phyloP scores from a whole-genome alignment of 2,797 vertebrate genomes.

The Falco biarmicus region DNA sequence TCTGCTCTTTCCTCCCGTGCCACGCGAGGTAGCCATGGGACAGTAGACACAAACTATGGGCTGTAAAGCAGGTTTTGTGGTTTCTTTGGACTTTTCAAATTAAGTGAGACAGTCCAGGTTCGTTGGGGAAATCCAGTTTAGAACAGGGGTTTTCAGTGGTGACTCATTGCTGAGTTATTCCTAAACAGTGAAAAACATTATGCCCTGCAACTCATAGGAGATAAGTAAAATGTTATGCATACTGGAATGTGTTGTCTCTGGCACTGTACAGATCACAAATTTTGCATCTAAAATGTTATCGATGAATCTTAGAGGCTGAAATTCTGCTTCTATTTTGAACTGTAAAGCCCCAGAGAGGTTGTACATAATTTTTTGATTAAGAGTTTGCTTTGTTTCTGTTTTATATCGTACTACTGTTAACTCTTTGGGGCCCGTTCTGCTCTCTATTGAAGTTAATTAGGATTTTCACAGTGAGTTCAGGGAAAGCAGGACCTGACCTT shows the following conservation, averaged over 20 bases:
- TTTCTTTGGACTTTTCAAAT: conserved; percentile 1
- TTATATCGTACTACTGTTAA: conserved; percentile 19
- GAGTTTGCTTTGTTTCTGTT: conserved; percentile 22
- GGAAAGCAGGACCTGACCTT: not conserved
- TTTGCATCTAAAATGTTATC: conserved; percentile 31
- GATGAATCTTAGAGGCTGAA: conserved; percentile 1
- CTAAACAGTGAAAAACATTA: conserved; percentile 32
- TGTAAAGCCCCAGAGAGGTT: not conserved
- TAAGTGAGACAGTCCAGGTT: conserved; percentile 11
- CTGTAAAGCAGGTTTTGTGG: not conserved
- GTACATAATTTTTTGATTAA: conserved; percentile 33
- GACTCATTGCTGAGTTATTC: conserved; percentile 49
- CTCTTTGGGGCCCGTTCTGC: not conserved
- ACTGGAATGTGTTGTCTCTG: conserved; percentile 51
- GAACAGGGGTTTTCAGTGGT: not conserved
- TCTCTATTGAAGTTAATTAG: not conserved
- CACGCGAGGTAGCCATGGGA: not conserved
- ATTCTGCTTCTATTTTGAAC: conserved; percentile 34
- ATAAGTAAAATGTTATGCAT: conserved; percentile 30
- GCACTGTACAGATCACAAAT: conserved; percentile 25
- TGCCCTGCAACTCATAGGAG: conserved; percentile 10
- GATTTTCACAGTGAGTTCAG: conserved; percentile 1
- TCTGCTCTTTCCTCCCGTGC: not conserved
- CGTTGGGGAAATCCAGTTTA: not conserved
- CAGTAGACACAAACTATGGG: not conserved